Evolutionary conservation across 2,888 invertebrate genomes (phyloP), one percentile per base, ranked within the genome.

Genomic region (Drosophila silvestris): DNA sequence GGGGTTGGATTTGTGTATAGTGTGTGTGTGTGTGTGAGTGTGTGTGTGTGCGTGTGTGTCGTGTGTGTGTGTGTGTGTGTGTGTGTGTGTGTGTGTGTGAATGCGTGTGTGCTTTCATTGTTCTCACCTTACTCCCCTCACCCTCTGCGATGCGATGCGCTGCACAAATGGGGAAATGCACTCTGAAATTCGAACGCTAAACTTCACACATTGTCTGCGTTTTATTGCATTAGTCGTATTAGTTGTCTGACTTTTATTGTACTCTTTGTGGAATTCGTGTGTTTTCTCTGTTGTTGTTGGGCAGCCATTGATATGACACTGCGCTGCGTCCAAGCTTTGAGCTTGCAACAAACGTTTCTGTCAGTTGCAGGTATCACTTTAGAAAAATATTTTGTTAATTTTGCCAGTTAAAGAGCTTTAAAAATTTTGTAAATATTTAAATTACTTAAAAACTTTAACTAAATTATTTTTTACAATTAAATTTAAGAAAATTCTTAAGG

Each of bases 151-250:
- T 70, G 72, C 77, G 72, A 64, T 75, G 60, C 74, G 66, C 47
- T 76, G 68, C 63, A 70, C 74, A 70, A 85, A 88, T 77, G 82
- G 78, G 78, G 74, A 87, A 87, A 81, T 85, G 86, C 89, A 88
- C 79, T 89, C 75, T 86, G 81, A 85, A 90, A 85, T 82, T 85
- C 79, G 74, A 81, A 90, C 76, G 86, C 81, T 77, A 80, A 88
- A 78, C 89, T 87, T 83, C 87, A 90, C 89, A 88, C 90, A 87
- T 88, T 87, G 90, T 85, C 80, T 85, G 86, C 74, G 69, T 79
- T 88, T 85, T 88, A 85, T 88, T 85, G 90, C 80, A 90, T 87
- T 83, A 83, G 80, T 71, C 75, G 65, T 51, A 37, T 57, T 28
- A 22, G 32, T 53, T 68, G 69, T 71, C 50, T 59, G 62, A 65